phyloP scores from a whole-genome alignment of 2,888 invertebrate genomes.

The Epinotia demarniana region DNA sequence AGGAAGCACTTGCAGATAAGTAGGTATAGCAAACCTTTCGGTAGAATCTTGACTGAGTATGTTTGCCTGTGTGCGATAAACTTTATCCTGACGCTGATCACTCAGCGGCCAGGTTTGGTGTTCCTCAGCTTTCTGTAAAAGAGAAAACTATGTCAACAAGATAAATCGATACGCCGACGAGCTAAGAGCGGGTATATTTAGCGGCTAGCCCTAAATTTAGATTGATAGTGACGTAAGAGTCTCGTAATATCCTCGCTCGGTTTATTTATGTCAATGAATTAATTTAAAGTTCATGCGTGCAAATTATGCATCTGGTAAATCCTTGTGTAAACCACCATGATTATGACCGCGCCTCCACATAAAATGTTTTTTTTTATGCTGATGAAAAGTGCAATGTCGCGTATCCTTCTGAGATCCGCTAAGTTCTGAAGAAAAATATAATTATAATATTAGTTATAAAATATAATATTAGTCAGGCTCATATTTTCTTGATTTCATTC shows the following conservation, averaged over 20 bases:
- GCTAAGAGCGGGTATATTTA: constrained; percentile 30
- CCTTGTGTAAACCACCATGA: constrained; percentile 17
- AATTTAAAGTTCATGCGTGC: constrained; percentile 37
- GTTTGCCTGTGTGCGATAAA: constrained; percentile 29
- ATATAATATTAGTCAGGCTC: too few relatives aligned
- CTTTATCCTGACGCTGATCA: constrained; percentile 26
- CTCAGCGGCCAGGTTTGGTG: constrained; percentile 31
- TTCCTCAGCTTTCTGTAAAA: constrained; percentile 26
- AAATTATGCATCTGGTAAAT: constrained; percentile 32
- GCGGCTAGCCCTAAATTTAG: constrained; percentile 39
- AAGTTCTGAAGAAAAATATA: too few relatives aligned
- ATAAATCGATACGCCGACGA: constrained; percentile 26
- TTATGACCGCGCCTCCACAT: not conserved
- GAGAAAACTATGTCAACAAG: constrained; percentile 26
- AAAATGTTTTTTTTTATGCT: not conserved
- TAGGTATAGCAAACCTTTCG: constrained; percentile 32
- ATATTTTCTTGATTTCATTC: too few relatives aligned
- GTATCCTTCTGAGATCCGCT: not conserved
- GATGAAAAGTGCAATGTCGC: constrained; percentile 10
- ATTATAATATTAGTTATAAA: too few relatives aligned
- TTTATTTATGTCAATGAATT: constrained; percentile 46
- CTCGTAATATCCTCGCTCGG: constrained; percentile 36
- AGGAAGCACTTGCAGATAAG: constrained; percentile 1
- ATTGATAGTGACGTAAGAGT: constrained; percentile 38
- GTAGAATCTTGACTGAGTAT: constrained; percentile 42